Evolutionary conservation across 1,140 invertebrate genomes (phyloP).

Genomic region (Pseudomyrmex sp.): DNA sequence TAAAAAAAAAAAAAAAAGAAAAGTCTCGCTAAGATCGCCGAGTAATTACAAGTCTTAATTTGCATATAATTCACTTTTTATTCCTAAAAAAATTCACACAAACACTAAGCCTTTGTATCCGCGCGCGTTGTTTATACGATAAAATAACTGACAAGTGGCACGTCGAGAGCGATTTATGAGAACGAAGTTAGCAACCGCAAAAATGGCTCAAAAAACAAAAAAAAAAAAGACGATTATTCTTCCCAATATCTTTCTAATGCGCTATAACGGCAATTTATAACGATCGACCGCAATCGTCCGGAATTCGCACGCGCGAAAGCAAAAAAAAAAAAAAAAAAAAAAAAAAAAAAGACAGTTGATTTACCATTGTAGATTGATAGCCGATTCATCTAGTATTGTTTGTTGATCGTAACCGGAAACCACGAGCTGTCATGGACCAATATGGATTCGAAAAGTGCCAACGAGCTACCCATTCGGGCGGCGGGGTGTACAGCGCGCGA

Average conservation of each 20-base stretch:
- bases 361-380: slow-evolving; percentile 49
- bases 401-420: slow-evolving; percentile 53
- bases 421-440: slow-evolving; percentile 38
- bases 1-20: neutral
- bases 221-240: slow-evolving; percentile 37
- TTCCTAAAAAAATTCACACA: too few relatives aligned
- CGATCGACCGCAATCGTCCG: slow-evolving; percentile 21
- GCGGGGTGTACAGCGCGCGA: slow-evolving; percentile 12
- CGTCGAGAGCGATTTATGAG: neutral
- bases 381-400: slow-evolving; percentile 42
- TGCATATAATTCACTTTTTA: neutral
- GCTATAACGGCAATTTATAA: slow-evolving; percentile 46
- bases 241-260: slow-evolving; percentile 30
- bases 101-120: too few relatives aligned
- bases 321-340: neutral
- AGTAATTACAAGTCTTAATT: slow-evolving; percentile 17
- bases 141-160: neutral
- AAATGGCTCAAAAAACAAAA: neutral
- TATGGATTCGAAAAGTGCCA: slow-evolving; percentile 46
- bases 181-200: slow-evolving; percentile 17
- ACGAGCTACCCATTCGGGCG: slow-evolving; percentile 42
- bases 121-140: too few relatives aligned
- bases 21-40: neutral
- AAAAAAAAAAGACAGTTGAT: slow-evolving; percentile 49
- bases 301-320: neutral